Conservation (phyloP, 1,140 invertebrate genomes). For the Zaprionus ghesquierei region DNA sequence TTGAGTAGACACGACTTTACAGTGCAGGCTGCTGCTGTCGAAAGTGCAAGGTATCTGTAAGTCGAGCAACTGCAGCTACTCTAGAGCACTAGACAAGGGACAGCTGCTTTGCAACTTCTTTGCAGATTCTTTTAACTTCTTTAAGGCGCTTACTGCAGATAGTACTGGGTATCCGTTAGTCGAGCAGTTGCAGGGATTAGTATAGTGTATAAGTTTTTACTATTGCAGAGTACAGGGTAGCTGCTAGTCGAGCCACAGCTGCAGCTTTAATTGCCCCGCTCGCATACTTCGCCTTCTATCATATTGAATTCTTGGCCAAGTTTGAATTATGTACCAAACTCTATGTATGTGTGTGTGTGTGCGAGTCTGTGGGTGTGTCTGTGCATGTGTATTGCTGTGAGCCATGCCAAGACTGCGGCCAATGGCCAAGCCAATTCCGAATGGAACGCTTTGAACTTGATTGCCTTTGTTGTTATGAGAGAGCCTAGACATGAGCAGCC, state of each 20-base stretch:
- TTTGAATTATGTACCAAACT: constrained; percentile 34
- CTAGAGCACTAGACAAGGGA: no score
- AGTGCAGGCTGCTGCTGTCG: no score
- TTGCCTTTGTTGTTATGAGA: constrained; percentile 45
- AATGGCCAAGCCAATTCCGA: constrained; percentile 19
- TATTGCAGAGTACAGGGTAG: neutral
- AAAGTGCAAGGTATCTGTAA: no score
- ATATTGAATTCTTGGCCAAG: constrained; percentile 26
- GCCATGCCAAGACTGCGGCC: constrained; percentile 2
- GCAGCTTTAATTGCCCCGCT: neutral
- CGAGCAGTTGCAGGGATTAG: neutral
- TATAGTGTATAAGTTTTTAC: neutral
- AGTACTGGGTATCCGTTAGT: neutral
- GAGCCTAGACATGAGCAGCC: constrained; percentile 1
- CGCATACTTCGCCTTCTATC: neutral
- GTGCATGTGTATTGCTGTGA: neutral
- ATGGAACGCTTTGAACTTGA: constrained; percentile 56
- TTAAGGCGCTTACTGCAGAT: neutral
- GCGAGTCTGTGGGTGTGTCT: neutral
- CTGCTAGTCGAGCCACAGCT: neutral
- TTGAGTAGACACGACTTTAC: no score
- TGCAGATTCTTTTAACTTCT: no score
- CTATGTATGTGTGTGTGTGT: no score
- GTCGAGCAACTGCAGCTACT: no score
- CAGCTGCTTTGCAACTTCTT: no score